Evolutionary conservation across 37 sponge, comb jelly and placozoan species (phyloP).

Genomic region (Diacarnus erythraeanus): DNA sequence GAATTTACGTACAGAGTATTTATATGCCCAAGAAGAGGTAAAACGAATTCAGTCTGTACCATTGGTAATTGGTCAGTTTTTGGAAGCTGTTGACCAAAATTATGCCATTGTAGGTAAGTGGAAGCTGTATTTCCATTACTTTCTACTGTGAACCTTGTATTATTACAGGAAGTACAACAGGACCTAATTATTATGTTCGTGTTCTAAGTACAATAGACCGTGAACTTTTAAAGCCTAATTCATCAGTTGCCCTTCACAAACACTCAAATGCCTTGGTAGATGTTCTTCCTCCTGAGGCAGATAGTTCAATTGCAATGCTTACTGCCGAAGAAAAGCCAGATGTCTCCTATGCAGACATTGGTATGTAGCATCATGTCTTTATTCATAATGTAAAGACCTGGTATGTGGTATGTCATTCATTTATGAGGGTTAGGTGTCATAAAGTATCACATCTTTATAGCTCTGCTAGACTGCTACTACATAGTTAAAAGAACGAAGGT

Average conservation of each 20-base stretch:
- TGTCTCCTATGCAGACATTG: slow-evolving; percentile 88
- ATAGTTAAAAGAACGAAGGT: no score
- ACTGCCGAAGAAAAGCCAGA: slow-evolving; percentile 95
- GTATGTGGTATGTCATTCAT: no score
- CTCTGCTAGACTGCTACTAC: no score
- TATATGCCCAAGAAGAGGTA: slow-evolving; percentile 93
- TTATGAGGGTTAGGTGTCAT: no score
- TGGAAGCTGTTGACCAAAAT: slow-evolving; percentile 98
- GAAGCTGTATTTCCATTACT: not conserved
- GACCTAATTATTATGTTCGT: slow-evolving; percentile 91
- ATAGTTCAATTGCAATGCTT: slow-evolving; percentile 93
- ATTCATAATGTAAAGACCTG: not conserved
- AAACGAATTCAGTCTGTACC: slow-evolving; percentile 99
- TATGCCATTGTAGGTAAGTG: slow-evolving; percentile 89
- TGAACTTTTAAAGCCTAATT: slow-evolving; percentile 94
- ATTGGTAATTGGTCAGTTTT: slow-evolving; percentile 98
- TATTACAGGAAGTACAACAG: slow-evolving; percentile 25
- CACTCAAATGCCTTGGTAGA: slow-evolving; percentile 98
- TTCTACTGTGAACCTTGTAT: not conserved
- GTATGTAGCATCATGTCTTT: slow-evolving; percentile 28
- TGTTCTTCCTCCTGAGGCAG: slow-evolving; percentile 97
- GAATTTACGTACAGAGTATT: slow-evolving; percentile 91
- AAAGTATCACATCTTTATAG: no score
- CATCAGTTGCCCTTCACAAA: slow-evolving; percentile 97
- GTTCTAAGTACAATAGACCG: slow-evolving; percentile 96